Percentiles rank a stretch among this genome's conserved stretches.
Evolutionary conservation across 2,113 vertebrate genomes (phyloP).

Genomic region (Chrysemys picta): DNA sequence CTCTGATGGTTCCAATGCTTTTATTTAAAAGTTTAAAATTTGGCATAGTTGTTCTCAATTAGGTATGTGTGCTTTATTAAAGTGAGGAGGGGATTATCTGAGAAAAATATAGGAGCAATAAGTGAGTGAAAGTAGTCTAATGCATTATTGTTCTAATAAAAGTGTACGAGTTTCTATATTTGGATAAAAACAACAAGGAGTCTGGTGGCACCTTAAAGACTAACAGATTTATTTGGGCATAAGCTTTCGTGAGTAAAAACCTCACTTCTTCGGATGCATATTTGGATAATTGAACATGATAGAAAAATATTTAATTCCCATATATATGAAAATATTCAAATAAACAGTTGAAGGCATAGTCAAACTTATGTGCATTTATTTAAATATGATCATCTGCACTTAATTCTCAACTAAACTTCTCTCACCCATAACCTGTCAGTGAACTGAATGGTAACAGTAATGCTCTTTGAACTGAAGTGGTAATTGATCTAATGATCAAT

Average conservation of each 20-base stretch:
- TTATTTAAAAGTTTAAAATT: neutral
- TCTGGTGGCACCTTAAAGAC: too few relatives aligned
- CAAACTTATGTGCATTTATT: neutral
- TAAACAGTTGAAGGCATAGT: neutral
- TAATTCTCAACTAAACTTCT: neutral
- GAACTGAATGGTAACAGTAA: neutral
- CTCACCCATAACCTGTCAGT: accelerated
- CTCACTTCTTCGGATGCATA: too few relatives aligned
- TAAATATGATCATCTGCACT: neutral
- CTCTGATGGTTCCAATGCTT: neutral
- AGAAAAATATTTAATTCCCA: neutral
- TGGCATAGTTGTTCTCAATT: neutral
- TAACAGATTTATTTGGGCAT: too few relatives aligned
- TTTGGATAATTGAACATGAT: neutral
- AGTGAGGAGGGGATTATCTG: neutral
- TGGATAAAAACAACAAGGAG: too few relatives aligned
- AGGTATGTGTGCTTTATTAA: neutral
- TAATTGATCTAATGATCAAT: neutral
- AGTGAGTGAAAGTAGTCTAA: neutral
- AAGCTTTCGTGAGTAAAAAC: too few relatives aligned
- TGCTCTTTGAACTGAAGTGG: neutral
- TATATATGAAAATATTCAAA: neutral
- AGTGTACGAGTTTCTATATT: neutral
- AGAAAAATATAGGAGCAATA: neutral
- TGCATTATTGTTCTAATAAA: neutral